A percentile compares a stretch with the other conserved stretches of the same genome.
Conservation (phyloP, 92 coral and sea anemone species). For the Paramuricea clavata region DNA sequence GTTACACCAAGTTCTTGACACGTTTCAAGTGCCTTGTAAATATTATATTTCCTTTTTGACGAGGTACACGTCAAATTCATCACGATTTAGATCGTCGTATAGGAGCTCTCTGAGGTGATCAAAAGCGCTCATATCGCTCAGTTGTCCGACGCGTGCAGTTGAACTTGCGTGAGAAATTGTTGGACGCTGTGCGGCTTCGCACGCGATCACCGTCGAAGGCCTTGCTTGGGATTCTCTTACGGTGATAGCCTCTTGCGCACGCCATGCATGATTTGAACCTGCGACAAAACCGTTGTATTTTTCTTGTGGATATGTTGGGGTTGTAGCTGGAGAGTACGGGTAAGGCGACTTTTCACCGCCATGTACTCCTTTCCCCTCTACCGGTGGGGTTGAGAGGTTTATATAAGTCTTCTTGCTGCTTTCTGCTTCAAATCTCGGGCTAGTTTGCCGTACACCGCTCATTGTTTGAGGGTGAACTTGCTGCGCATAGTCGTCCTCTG, state of each 20-base stretch:
- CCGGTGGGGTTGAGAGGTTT: not conserved
- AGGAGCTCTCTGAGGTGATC: constrained; percentile 88
- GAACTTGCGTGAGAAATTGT: constrained; percentile 38
- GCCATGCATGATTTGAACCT: not conserved
- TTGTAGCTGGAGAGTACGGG: not conserved
- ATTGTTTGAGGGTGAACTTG: not conserved
- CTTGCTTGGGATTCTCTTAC: not conserved
- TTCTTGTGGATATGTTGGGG: not conserved
- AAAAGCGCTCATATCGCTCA: constrained; percentile 65
- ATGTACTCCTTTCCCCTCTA: not conserved
- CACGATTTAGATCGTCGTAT: constrained; percentile 90
- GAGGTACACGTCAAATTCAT: constrained; percentile 96
- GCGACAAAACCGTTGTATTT: constrained; percentile 1
- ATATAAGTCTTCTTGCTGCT: constrained; percentile 7
- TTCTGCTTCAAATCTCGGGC: not conserved
- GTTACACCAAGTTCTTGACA: too few species aligned
- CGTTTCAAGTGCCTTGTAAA: constrained; percentile 1
- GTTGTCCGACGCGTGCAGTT: constrained; percentile 27
- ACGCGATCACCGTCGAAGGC: constrained; percentile 68
- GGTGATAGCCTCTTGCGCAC: not conserved
- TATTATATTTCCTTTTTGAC: constrained; percentile 46
- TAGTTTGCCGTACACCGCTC: not conserved
- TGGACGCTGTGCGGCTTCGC: constrained; percentile 72
- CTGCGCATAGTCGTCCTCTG: not conserved
- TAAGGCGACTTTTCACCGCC: not conserved